Base-by-base conservation (phyloP, 1,140 invertebrate genomes). In the Eumaeus atala region DNA sequence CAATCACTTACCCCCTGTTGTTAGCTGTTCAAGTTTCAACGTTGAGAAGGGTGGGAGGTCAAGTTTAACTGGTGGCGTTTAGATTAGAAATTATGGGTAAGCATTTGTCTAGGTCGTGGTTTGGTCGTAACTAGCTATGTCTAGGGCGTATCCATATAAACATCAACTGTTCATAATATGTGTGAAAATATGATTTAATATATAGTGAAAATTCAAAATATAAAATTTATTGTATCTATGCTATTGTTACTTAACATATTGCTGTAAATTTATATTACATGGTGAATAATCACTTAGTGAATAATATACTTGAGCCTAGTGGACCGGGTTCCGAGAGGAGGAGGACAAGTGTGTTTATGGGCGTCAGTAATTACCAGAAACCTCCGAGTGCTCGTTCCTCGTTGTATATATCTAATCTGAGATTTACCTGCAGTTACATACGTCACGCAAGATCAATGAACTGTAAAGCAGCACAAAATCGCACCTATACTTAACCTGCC, bases 71-170 rank as follows among this genome's bases (percentile, higher is more conserved):
- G 17, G 50, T 28, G 16, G 35, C 21, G 50, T 42, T 44, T 16
- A 14, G 50, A 52, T 52, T 12, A 14, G 38, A 38, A 52, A 52
- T 52, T 52, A 52, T 52, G 50, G 35, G 17, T 38, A 37, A 17
- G 37, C 50, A 52, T 52, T 52, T 52, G 50, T 52, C 50, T 40
- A 52, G 40, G 50, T 51, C 50, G 36, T 37, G 36, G 16, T 40
- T 18, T 17, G 28, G 14, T 33, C 34, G 28, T 16, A 50, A 33
- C 28, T 14, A 50, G n/a, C n/a, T 14, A n/a, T 12, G 12, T 44
- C 40, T 35, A 12, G 48, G 48, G 48, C 34, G 12, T 50, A 50
- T 50, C 48, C 34, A 35, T 33, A 35, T 50, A 50, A 49, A 50
- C 16, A 35, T 50, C n/a, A 50, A 36, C 34, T 49, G 37, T 40